Conservation (phyloP, 1,140 invertebrate species). For the Lithobius niger region DNA sequence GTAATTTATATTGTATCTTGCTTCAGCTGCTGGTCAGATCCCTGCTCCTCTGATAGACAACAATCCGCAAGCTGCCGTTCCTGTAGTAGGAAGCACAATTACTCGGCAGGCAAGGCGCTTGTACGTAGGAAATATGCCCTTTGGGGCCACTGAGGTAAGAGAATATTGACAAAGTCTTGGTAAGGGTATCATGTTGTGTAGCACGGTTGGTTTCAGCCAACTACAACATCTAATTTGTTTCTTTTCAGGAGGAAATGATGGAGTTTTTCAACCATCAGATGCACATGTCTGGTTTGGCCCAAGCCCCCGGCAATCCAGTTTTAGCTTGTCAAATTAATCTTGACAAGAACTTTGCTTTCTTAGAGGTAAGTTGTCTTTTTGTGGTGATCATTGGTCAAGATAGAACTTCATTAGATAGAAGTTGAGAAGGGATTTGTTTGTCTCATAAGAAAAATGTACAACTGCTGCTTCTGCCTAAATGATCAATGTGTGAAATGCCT, state of each 20-base stretch:
- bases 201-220: too few species aligned
- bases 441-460: too few species aligned
- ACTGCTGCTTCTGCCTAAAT: too few species aligned
- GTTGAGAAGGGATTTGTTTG: too few species aligned
- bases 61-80: conserved; percentile 57
- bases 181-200: too few species aligned
- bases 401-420: too few species aligned
- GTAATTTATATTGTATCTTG: too few species aligned
- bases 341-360: conserved; percentile 99
- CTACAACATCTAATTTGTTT: too few species aligned
- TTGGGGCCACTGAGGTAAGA: conserved; percentile 92
- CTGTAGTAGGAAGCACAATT: conserved; percentile 95
- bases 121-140: conserved; percentile 99
- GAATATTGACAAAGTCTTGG: too few species aligned
- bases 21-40: conserved; percentile 81
- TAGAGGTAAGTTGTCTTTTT: conserved; percentile 54
- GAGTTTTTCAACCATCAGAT: conserved; percentile 99
- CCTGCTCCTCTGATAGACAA: conserved; percentile 42
- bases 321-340: conserved; percentile 98
- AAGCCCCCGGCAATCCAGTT: conserved; percentile 97
- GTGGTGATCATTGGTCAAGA: too few species aligned
- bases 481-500: too few species aligned
- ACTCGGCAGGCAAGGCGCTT: conserved; percentile 88
- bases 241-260: conserved; percentile 98
- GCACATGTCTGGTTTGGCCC: conserved; percentile 93